phyloP scores from a whole-genome alignment of 2,113 vertebrate species.

The Centropus bengalensis region DNA sequence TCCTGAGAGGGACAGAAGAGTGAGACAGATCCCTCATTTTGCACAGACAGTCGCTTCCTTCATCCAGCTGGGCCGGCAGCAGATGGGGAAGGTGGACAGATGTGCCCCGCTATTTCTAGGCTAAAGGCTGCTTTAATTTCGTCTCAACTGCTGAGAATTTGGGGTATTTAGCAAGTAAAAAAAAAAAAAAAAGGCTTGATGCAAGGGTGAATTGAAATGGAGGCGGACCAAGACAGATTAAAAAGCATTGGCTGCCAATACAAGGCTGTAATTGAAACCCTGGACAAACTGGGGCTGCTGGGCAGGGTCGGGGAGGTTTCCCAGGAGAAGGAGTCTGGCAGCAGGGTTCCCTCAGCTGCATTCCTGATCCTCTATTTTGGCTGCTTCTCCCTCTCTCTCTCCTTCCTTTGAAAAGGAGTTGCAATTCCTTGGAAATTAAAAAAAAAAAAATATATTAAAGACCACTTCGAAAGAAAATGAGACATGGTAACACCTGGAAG shows the following conservation, averaged over 20 bases:
- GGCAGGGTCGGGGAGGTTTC: not conserved
- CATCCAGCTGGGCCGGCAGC: not conserved
- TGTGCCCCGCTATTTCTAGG: conserved; percentile 39
- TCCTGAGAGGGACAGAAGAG: not conserved
- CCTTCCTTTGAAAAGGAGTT: not conserved
- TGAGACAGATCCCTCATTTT: not conserved
- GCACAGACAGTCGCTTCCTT: not conserved
- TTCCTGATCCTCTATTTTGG: not conserved
- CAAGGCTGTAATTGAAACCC: rapidly evolving
- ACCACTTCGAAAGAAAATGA: not conserved
- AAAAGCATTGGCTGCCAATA: not conserved
- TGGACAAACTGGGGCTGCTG: rapidly evolving
- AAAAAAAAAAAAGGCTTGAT: not conserved
- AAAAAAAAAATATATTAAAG: not conserved
- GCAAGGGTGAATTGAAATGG: not conserved
- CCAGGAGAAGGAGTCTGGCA: not conserved
- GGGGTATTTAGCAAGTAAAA: not conserved
- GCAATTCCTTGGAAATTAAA: not conserved
- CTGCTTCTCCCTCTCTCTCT: not conserved
- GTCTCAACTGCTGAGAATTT: not conserved
- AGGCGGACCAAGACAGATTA: not conserved
- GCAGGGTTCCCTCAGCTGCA: not conserved
- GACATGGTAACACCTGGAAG: not conserved
- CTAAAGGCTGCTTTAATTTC: not conserved
- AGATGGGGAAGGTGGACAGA: not conserved